Conservation (phyloP, 1,140 invertebrate species). For the Samia ricini region DNA sequence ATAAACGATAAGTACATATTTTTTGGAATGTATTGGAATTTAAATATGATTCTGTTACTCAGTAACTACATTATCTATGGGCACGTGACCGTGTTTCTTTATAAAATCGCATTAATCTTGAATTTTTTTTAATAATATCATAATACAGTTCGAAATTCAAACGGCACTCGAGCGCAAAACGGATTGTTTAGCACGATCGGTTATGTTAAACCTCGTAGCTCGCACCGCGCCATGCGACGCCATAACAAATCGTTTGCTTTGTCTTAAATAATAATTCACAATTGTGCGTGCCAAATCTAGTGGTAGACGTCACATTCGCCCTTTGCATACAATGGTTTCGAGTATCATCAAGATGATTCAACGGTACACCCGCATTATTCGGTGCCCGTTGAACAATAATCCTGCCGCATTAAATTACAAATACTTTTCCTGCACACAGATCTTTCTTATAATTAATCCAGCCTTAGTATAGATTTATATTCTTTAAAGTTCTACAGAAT, state of each 20-base stretch:
- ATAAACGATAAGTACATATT: too few species aligned
- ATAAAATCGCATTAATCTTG: not conserved
- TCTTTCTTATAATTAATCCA: too few species aligned
- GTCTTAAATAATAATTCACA: slow-evolving; percentile 1
- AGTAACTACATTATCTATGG: not conserved
- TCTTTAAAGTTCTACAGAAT: too few species aligned
- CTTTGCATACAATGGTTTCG: not conserved
- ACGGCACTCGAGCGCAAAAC: not conserved
- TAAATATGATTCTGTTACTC: too few species aligned
- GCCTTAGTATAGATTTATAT: too few species aligned
- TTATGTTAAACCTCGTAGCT: not conserved
- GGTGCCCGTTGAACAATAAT: not conserved
- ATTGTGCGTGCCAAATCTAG: not conserved
- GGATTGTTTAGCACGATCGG: not conserved
- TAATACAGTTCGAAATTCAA: not conserved
- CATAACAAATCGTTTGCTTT: not conserved
- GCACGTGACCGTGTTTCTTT: not conserved
- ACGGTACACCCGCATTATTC: not conserved
- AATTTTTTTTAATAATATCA: not conserved
- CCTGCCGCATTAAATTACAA: not conserved
- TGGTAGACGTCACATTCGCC: not conserved
- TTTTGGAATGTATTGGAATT: too few species aligned
- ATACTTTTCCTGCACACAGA: too few species aligned
- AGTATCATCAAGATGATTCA: not conserved
- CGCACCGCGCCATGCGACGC: not conserved